phyloP scores from a whole-genome alignment of 2,113 vertebrate species.

The Sturnira hondurensis region DNA sequence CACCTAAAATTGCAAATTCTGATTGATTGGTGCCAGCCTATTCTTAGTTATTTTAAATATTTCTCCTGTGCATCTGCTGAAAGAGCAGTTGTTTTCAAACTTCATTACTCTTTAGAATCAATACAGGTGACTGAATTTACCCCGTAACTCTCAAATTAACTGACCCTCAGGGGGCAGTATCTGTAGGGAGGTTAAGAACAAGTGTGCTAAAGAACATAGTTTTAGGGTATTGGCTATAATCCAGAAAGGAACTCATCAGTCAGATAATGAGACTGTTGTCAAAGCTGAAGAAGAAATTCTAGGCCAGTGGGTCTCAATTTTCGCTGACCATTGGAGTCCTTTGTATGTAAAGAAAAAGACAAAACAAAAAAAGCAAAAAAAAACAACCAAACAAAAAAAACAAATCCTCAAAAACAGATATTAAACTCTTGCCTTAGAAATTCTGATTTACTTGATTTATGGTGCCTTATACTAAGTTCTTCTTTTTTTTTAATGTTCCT shows the following conservation, averaged over 20 bases:
- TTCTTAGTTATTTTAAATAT: conserved; percentile 8
- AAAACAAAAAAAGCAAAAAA: background rate
- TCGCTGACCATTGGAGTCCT: background rate
- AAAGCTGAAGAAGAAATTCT: background rate
- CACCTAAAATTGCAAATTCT: background rate
- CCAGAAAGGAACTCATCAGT: background rate
- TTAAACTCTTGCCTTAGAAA: background rate
- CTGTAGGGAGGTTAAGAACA: background rate
- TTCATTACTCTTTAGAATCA: background rate
- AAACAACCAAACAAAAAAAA: background rate
- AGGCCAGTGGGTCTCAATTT: background rate
- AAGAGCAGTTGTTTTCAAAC: background rate
- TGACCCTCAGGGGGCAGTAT: fast-evolving
- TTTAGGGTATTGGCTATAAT: background rate
- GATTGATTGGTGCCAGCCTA: background rate
- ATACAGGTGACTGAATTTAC: background rate
- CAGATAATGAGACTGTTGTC: background rate
- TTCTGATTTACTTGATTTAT: background rate
- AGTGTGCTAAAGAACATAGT: background rate
- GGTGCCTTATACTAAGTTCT: background rate
- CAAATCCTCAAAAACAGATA: background rate
- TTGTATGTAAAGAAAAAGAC: background rate
- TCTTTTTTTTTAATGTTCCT: background rate
- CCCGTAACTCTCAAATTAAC: background rate
- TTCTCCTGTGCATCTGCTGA: background rate